Percentiles rank a stretch among this genome's conserved stretches.
Conservation (phyloP, 2,888 invertebrate genomes). For the Hyles lineata region DNA sequence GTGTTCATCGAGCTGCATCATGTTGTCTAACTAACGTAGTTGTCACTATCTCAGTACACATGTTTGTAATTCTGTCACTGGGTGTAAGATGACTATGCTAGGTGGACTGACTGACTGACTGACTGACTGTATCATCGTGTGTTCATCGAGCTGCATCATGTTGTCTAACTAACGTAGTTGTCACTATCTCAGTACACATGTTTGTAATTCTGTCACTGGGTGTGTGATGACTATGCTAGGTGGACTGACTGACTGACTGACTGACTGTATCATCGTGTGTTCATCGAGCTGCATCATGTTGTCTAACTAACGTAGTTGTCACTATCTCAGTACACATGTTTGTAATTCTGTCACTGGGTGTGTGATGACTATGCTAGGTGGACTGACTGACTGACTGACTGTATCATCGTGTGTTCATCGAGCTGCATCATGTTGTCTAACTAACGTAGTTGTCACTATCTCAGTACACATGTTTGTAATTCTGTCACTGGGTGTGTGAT, state of each 20-base stretch:
- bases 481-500: slow-evolving; percentile 42
- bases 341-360: slow-evolving; percentile 37
- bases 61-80: slow-evolving; percentile 22
- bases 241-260: slow-evolving; percentile 30
- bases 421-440: slow-evolving; percentile 8
- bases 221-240: slow-evolving; percentile 32
- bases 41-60: slow-evolving; percentile 14
- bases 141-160: background rate
- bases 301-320: slow-evolving; percentile 31
- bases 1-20: background rate
- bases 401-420: slow-evolving; percentile 24
- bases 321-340: slow-evolving; percentile 32
- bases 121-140: background rate
- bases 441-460: slow-evolving; percentile 26
- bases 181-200: slow-evolving; percentile 16
- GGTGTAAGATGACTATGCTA: slow-evolving; percentile 21
- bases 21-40: slow-evolving; percentile 13
- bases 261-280: slow-evolving; percentile 12
- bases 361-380: slow-evolving; percentile 30
- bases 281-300: slow-evolving; percentile 7
- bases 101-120: background rate
- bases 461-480: slow-evolving; percentile 34
- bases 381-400: slow-evolving; percentile 30
- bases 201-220: slow-evolving; percentile 28
- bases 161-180: slow-evolving; percentile 11